These are phyloP conservation scores for Tetrapedia diversipes DNA, from an alignment of 2,888 invertebrate genomes.

Conservation along the genomic window DNA sequence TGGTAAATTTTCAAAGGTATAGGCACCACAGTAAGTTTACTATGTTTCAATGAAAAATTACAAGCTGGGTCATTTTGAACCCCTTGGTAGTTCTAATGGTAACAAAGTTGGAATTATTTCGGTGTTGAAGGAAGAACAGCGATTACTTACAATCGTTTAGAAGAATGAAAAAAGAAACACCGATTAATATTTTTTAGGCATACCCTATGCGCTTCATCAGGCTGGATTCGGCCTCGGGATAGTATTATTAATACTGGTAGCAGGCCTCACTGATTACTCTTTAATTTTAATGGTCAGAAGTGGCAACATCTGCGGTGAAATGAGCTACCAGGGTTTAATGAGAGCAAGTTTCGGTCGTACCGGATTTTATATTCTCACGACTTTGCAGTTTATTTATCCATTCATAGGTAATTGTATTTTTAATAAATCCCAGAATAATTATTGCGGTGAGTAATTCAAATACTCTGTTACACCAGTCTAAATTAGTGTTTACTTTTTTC, in stretches of 20 bases:
- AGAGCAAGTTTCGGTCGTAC: slow-evolving; percentile 91
- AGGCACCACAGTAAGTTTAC: too few relatives aligned
- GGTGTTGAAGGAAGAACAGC: slow-evolving; percentile 21
- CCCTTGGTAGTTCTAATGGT: too few relatives aligned
- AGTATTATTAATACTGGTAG: slow-evolving; percentile 88
- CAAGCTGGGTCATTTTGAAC: too few relatives aligned
- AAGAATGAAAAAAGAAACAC: neutral
- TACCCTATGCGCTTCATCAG: slow-evolving; percentile 91
- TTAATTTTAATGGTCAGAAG: slow-evolving; percentile 90
- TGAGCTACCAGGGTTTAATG: slow-evolving; percentile 92
- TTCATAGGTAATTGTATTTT: slow-evolving; percentile 87
- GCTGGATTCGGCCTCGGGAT: slow-evolving; percentile 92
- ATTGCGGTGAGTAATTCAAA: neutral
- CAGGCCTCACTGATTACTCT: slow-evolving; percentile 91
- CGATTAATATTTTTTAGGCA: slow-evolving; percentile 82
- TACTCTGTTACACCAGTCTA: too few relatives aligned
- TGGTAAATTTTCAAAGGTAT: too few relatives aligned
- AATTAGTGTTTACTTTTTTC: too few relatives aligned
- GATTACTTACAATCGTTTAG: neutral
- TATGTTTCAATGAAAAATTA: too few relatives aligned
- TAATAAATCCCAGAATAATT: neutral
- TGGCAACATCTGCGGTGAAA: slow-evolving; percentile 90
- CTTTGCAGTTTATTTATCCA: slow-evolving; percentile 92
- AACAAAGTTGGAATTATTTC: slow-evolving; percentile 9
- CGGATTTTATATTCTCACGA: slow-evolving; percentile 90